phyloP scores from a whole-genome alignment of 2,888 invertebrate genomes.

The Cantharis nigra region DNA sequence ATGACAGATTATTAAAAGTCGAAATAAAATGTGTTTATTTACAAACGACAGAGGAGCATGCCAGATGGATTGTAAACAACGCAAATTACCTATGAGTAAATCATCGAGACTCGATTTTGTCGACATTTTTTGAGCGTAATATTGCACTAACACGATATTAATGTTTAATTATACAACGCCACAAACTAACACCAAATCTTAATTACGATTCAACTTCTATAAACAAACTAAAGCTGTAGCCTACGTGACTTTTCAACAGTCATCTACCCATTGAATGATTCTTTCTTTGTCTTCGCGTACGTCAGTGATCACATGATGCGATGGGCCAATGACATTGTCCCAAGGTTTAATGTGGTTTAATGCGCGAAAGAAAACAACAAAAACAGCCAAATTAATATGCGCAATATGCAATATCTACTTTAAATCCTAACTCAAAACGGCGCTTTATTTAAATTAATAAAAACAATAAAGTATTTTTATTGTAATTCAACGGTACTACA shows the following conservation, averaged over 20 bases:
- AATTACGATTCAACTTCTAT: constrained; percentile 15
- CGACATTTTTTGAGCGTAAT: constrained; percentile 45
- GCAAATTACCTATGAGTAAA: constrained; percentile 52
- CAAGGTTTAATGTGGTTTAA: constrained; percentile 18
- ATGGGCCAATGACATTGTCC: constrained; percentile 22
- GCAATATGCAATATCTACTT: neutral
- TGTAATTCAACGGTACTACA: neutral
- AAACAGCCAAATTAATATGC: neutral
- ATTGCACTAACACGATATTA: constrained; percentile 17
- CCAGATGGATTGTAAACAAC: constrained; percentile 41
- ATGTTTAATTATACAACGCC: constrained; percentile 5
- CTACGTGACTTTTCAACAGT: constrained; percentile 46
- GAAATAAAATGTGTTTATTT: constrained; percentile 5
- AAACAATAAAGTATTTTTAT: neutral
- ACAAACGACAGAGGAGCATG: constrained; percentile 9
- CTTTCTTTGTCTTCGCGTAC: constrained; percentile 41
- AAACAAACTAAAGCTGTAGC: constrained; percentile 27
- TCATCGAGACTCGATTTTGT: constrained; percentile 55
- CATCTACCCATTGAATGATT: constrained; percentile 40
- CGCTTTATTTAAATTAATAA: neutral
- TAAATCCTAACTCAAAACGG: neutral
- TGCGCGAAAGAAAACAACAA: constrained; percentile 23
- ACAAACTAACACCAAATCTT: constrained; percentile 4
- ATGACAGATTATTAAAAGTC: neutral
- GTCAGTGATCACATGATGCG: constrained; percentile 36